Conservation (phyloP, 1,140 invertebrate genomes). For the Scaptodrosophila lebanonensis region DNA sequence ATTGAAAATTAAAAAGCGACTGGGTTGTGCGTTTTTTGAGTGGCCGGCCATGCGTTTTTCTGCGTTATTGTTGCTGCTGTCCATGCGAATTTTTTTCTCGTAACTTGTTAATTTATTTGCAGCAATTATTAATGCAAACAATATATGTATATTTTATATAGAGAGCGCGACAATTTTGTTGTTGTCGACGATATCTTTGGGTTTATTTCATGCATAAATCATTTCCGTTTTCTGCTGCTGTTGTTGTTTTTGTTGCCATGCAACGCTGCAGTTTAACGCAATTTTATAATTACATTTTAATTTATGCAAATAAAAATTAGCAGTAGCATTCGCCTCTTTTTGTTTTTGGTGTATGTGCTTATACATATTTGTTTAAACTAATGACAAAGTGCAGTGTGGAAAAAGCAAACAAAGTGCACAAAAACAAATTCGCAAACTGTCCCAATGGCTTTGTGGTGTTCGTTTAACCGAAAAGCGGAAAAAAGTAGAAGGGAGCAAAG, state of each 20-base stretch:
- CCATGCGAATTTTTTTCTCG: conserved; percentile 33
- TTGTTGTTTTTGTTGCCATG: conserved; percentile 13
- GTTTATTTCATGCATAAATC: conserved; percentile 69
- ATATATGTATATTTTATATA: conserved; percentile 33
- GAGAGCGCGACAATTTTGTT: conserved; percentile 44
- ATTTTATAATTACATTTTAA: conserved; percentile 74
- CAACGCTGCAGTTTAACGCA: conserved; percentile 31
- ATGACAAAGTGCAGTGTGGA: conserved; percentile 43
- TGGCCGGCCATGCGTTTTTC: too few relatives aligned
- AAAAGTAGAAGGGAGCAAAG: conserved; percentile 12
- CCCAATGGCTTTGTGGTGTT: not conserved
- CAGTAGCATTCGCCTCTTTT: conserved; percentile 24
- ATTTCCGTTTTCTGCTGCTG: conserved; percentile 43
- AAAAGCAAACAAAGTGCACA: conserved; percentile 7
- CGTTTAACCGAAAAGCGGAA: conserved; percentile 2
- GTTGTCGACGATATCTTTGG: conserved; percentile 43
- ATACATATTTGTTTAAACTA: conserved; percentile 51
- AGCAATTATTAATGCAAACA: conserved; percentile 73
- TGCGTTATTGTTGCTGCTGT: conserved; percentile 9
- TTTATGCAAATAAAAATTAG: conserved; percentile 74
- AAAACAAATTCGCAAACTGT: conserved; percentile 1
- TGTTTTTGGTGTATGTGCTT: conserved; percentile 1
- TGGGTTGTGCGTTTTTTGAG: conserved; percentile 32
- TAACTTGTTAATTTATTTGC: conserved; percentile 71
- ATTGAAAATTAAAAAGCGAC: conserved; percentile 70